phyloP scores from a whole-genome alignment of 2,888 invertebrate species.

The Muschampia staudingeri region DNA sequence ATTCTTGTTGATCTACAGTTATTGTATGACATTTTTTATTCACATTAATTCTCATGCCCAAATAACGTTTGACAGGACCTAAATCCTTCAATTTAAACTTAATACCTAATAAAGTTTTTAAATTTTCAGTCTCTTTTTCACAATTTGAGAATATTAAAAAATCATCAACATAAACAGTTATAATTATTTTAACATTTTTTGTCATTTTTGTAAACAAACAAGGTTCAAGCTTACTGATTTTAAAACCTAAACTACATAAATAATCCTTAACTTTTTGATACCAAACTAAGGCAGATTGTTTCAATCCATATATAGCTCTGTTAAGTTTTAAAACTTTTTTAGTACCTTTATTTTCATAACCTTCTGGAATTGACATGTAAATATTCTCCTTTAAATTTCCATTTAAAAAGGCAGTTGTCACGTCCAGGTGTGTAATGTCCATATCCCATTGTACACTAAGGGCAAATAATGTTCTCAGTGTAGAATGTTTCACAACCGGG shows the following conservation, averaged over 20 bases:
- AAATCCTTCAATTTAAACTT: constrained; percentile 19
- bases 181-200: constrained; percentile 6
- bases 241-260: constrained; percentile 13
- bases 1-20: not conserved
- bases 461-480: not conserved
- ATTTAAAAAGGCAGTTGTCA: constrained; percentile 22
- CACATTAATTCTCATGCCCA: constrained; percentile 14
- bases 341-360: not conserved
- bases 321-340: constrained; percentile 40
- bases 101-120: not conserved
- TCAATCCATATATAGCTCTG: constrained; percentile 35
- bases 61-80: not conserved
- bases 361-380: constrained; percentile 6
- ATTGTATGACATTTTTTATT: not conserved
- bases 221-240: not conserved
- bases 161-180: constrained; percentile 25
- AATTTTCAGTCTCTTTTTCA: constrained; percentile 19
- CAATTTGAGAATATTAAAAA: constrained; percentile 27
- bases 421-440: constrained; percentile 17
- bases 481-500: constrained; percentile 6
- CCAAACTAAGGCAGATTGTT: constrained; percentile 30
- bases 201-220: constrained; percentile 20
- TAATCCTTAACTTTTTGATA: constrained; percentile 19
- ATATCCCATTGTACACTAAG: not conserved
- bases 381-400: constrained; percentile 14